These are phyloP conservation scores for Petrocephalus sullivani DNA, from an alignment of 2,797 vertebrate species.

Conservation along the genomic window DNA sequence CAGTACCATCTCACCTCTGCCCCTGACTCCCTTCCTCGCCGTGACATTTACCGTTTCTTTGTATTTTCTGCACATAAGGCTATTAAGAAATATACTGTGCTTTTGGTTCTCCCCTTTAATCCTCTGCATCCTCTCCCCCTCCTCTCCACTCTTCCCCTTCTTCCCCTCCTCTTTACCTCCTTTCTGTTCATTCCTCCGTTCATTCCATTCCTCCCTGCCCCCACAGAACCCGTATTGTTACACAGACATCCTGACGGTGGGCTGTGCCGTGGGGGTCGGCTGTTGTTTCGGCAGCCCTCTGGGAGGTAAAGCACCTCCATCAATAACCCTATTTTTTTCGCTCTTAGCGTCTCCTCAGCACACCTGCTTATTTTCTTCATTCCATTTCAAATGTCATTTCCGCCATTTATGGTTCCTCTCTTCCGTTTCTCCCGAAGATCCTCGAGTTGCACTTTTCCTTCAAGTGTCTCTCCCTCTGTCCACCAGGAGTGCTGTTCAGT, in stretches of 20 bases:
- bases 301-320: constrained; percentile 71
- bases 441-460: background rate
- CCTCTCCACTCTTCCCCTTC: background rate
- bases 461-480: background rate
- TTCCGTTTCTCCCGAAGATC: background rate
- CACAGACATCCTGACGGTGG: constrained; percentile 90
- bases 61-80: background rate
- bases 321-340: no score
- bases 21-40: no score
- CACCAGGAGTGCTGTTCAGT: constrained; percentile 86
- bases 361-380: background rate
- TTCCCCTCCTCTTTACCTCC: constrained; percentile 18
- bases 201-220: constrained; percentile 11
- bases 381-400: background rate
- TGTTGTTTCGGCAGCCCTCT: constrained; percentile 96
- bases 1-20: background rate
- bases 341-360: background rate
- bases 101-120: background rate
- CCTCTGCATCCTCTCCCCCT: background rate
- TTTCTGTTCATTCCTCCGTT: background rate
- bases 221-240: constrained; percentile 97
- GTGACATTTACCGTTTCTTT: background rate
- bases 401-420: background rate
- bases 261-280: constrained; percentile 91
- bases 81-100: background rate